A percentile compares a stretch with the other conserved stretches of the same genome.
phyloP scores from a whole-genome alignment of 2,888 invertebrate species.

The Sericinus montela region DNA sequence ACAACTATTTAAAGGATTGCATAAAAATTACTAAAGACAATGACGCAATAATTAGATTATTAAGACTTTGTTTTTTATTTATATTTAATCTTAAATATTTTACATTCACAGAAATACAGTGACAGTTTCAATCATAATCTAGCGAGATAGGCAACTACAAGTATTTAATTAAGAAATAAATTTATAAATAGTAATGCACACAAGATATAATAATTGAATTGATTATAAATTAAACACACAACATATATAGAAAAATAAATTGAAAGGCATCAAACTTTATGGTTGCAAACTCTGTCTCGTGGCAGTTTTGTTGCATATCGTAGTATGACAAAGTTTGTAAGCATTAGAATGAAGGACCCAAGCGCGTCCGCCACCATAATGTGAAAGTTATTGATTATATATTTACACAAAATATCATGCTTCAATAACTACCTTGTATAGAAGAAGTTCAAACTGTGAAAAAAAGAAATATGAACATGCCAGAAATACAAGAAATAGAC shows the following conservation, averaged over 20 bases:
- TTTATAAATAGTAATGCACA: too few species aligned
- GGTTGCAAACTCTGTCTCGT: slow-evolving; percentile 75
- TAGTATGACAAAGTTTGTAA: slow-evolving; percentile 53
- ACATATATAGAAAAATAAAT: slow-evolving; percentile 34
- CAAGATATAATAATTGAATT: neutral
- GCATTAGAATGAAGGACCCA: slow-evolving; percentile 50
- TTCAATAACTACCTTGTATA: slow-evolving; percentile 68
- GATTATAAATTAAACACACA: slow-evolving; percentile 10
- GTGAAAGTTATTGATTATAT: slow-evolving; percentile 49
- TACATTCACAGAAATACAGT: too few species aligned
- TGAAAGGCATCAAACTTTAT: slow-evolving; percentile 47
- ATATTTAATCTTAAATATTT: too few species aligned
- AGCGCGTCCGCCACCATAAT: slow-evolving; percentile 56
- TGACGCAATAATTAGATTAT: neutral
- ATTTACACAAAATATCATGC: slow-evolving; percentile 65
- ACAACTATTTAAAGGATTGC: slow-evolving; percentile 9
- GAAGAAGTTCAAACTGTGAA: slow-evolving; percentile 70
- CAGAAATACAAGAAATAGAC: slow-evolving; percentile 66
- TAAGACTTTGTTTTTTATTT: too few species aligned
- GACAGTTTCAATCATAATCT: too few species aligned
- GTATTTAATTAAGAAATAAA: too few species aligned
- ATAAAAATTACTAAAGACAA: neutral
- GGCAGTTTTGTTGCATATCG: slow-evolving; percentile 65
- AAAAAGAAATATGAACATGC: slow-evolving; percentile 69
- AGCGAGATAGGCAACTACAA: too few species aligned